These are phyloP conservation scores for Poecilia gillii DNA, from an alignment of 2,797 vertebrate genomes.

Conservation along the genomic window DNA sequence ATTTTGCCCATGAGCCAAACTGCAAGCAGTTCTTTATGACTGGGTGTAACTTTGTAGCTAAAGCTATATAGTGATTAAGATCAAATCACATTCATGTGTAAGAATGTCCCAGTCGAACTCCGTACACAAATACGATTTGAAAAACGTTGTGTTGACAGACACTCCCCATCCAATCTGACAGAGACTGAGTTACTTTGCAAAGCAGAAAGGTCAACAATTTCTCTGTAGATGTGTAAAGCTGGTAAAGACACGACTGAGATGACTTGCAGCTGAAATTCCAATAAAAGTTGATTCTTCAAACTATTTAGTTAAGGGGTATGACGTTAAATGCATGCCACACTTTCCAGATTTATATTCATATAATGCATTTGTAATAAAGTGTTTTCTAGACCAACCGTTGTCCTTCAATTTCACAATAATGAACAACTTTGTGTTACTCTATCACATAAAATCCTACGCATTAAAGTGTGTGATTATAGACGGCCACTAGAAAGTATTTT, in stretches of 20 bases:
- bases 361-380: neutral
- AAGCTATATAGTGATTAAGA: neutral
- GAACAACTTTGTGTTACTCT: neutral
- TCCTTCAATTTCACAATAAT: neutral
- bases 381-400: neutral
- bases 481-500: neutral
- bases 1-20: neutral
- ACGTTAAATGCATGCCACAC: neutral
- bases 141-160: neutral
- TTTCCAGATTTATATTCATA: neutral
- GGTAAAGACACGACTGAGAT: neutral
- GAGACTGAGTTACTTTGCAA: neutral
- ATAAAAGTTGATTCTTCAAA: neutral
- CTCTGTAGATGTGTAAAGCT: neutral
- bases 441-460: neutral
- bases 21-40: neutral
- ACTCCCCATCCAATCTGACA: neutral
- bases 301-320: neutral
- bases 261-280: neutral
- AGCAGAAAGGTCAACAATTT: neutral
- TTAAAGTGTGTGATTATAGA: neutral
- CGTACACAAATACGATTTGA: neutral
- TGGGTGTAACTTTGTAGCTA: slow-evolving; percentile 1
- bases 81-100: neutral
- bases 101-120: neutral